These are phyloP conservation scores for Neodiprion virginianus DNA, from an alignment of 1,140 invertebrate species.

Conservation along the genomic window DNA sequence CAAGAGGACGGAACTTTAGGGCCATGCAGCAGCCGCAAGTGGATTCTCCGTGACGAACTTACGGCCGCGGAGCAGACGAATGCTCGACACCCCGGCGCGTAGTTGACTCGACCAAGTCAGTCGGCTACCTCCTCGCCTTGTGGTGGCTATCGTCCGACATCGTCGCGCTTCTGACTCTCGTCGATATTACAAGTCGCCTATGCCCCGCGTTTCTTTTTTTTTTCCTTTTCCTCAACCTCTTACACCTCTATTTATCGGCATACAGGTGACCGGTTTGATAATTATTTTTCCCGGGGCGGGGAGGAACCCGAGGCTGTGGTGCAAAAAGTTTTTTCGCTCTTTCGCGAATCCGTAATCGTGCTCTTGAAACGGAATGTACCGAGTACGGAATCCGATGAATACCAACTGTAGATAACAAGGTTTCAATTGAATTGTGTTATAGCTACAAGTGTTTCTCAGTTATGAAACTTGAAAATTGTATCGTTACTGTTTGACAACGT, in stretches of 20 bases:
- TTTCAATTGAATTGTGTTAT: no score
- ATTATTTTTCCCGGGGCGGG: background rate
- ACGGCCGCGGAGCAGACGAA: background rate
- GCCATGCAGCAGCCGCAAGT: background rate
- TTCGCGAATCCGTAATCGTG: no score
- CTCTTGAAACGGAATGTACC: no score
- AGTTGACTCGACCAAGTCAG: background rate
- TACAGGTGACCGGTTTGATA: background rate
- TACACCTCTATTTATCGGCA: no score
- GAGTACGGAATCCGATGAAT: no score
- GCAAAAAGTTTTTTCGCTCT: no score
- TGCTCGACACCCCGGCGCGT: conserved; percentile 1
- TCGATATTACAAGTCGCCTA: background rate
- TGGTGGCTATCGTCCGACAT: background rate
- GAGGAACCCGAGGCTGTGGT: background rate
- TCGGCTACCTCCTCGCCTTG: background rate
- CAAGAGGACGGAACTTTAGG: background rate
- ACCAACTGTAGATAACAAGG: no score
- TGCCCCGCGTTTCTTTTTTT: background rate
- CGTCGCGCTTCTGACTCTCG: background rate
- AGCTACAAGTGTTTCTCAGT: no score
- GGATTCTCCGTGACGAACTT: background rate
- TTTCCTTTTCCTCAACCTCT: background rate
- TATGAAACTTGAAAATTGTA: no score
- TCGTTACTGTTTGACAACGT: no score